Conservation (phyloP, 2,888 invertebrate species). For the Amorpha juglandis region DNA sequence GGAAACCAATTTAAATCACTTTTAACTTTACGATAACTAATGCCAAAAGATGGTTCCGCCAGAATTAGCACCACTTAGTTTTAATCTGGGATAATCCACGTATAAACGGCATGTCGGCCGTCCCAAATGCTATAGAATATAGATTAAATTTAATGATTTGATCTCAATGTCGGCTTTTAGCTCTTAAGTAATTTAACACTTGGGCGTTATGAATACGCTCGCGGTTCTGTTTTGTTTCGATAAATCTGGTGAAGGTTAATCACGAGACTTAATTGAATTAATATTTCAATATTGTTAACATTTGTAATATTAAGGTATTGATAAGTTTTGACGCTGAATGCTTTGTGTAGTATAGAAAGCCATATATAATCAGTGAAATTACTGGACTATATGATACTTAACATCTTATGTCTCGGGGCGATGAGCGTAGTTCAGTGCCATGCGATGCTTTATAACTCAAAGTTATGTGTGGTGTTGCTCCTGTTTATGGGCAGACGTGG, state of each 20-base stretch:
- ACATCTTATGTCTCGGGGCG: too few species aligned
- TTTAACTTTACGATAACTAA: conserved; percentile 30
- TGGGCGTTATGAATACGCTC: not conserved
- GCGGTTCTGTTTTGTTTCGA: not conserved
- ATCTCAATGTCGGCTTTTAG: conserved; percentile 67
- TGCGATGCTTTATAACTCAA: too few species aligned
- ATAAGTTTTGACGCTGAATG: not conserved
- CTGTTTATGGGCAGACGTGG: too few species aligned
- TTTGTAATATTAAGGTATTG: not conserved
- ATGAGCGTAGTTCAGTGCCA: too few species aligned
- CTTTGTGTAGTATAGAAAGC: too few species aligned
- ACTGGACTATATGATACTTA: too few species aligned
- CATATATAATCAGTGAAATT: too few species aligned
- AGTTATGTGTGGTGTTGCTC: too few species aligned
- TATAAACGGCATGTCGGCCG: conserved; percentile 56
- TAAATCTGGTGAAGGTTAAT: not conserved
- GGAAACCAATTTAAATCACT: too few species aligned
- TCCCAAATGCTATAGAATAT: conserved; percentile 70
- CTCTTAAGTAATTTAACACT: conserved; percentile 32
- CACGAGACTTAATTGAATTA: not conserved
- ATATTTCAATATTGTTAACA: not conserved
- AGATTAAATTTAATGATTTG: conserved; percentile 75
- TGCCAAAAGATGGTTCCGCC: conserved; percentile 42
- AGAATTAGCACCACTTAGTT: conserved; percentile 69
- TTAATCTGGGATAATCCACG: conserved; percentile 69